These are phyloP conservation scores for Chlorodrepanis virens DNA, from an alignment of 2,113 vertebrate genomes.

Conservation along the genomic window DNA sequence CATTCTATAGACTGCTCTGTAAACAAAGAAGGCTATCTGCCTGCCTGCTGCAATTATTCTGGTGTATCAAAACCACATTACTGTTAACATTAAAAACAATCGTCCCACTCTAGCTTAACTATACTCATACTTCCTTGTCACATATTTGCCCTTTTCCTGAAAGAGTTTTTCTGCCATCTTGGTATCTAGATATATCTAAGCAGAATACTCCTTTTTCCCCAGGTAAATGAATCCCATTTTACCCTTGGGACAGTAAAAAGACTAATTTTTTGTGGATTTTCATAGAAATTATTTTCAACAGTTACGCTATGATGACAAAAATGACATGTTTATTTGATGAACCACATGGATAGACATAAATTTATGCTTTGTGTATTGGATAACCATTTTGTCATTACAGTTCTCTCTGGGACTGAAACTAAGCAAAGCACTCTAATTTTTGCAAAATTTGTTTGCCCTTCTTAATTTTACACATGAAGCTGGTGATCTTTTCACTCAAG, in stretches of 20 bases:
- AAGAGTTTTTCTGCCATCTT: not conserved
- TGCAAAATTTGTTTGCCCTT: not conserved
- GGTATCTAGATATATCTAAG: not conserved
- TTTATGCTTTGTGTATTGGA: not conserved
- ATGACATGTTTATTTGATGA: not conserved
- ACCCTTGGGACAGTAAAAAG: not conserved
- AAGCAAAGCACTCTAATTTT: not conserved
- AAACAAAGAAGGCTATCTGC: not conserved
- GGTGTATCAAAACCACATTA: not conserved
- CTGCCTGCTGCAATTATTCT: not conserved
- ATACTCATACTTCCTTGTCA: not conserved
- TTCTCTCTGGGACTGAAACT: not conserved
- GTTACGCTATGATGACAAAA: not conserved
- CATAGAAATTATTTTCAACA: not conserved
- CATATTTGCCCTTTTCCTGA: not conserved
- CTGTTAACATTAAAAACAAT: not conserved
- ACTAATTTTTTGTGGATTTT: not conserved
- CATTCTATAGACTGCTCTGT: not conserved
- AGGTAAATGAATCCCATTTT: not conserved
- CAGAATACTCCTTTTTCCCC: accelerated
- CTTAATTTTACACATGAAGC: not conserved
- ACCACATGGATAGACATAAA: not conserved
- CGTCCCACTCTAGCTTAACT: not conserved
- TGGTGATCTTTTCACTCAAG: not conserved
- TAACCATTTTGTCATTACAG: not conserved